A percentile compares a stretch with the other conserved stretches of the same genome.
Evolutionary conservation across 2,113 vertebrate genomes (phyloP).

Genomic region (Lophotis ruficrista): DNA sequence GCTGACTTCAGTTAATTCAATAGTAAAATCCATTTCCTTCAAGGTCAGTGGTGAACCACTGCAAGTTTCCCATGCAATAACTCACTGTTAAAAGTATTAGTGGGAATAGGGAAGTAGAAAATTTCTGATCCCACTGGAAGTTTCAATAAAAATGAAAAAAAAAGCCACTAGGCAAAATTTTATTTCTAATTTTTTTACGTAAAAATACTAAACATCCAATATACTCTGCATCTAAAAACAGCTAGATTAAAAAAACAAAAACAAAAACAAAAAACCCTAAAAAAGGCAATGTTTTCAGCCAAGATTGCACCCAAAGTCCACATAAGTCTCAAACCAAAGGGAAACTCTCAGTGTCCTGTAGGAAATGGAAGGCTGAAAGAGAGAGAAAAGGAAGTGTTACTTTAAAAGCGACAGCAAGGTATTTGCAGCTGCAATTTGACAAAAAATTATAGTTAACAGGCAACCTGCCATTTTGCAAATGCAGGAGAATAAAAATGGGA

Average conservation of each 20-base stretch:
- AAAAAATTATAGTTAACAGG: neutral
- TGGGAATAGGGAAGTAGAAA: neutral
- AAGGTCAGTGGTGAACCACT: neutral
- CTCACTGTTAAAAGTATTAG: neutral
- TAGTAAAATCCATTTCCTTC: constrained; percentile 11
- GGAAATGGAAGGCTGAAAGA: neutral
- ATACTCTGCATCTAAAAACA: neutral
- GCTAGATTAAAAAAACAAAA: neutral
- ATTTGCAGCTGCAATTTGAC: neutral
- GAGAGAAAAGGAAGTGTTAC: neutral
- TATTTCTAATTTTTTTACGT: neutral
- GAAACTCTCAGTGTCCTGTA: neutral
- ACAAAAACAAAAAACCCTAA: too few species aligned
- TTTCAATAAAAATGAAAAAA: neutral
- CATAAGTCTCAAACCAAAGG: neutral
- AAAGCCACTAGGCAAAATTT: fast-evolving
- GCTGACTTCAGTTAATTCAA: neutral
- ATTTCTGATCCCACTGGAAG: neutral
- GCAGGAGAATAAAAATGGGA: neutral
- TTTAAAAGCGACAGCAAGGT: neutral
- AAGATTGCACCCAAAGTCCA: neutral
- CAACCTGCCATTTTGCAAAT: neutral
- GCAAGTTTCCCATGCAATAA: neutral
- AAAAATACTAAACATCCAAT: neutral
- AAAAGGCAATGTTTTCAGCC: neutral